A percentile compares a stretch with the other conserved stretches of the same genome.
These are phyloP conservation scores for Phrynocephalus vlangalii DNA, from an alignment of 2,797 vertebrate species.

Conservation along the genomic window DNA sequence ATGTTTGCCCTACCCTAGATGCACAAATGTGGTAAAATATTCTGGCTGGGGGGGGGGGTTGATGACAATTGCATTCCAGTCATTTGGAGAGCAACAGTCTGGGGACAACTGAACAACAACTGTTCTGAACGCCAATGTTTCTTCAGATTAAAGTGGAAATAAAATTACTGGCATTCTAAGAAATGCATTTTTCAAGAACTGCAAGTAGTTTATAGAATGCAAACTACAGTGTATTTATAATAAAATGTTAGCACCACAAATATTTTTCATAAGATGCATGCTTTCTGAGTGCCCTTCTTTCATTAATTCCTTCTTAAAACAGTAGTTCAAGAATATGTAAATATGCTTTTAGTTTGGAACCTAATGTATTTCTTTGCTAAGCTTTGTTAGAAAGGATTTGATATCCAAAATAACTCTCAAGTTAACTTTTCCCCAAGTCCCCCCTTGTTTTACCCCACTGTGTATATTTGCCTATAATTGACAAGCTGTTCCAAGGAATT, in stretches of 20 bases:
- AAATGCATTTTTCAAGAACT: not conserved
- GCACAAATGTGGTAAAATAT: not conserved
- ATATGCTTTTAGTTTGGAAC: not conserved
- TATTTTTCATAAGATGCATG: not conserved
- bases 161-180: not conserved
- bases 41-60: not conserved
- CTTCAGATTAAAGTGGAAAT: not conserved
- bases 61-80: not conserved
- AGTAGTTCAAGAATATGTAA: slow-evolving; percentile 15
- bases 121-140: not conserved
- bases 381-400: slow-evolving; percentile 18
- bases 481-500: slow-evolving; percentile 44
- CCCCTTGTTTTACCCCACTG: slow-evolving; percentile 3
- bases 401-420: slow-evolving; percentile 20
- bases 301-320: slow-evolving; percentile 17
- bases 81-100: not conserved
- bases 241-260: not conserved
- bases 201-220: too few species aligned
- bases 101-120: not conserved
- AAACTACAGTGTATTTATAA: not conserved
- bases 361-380: not conserved
- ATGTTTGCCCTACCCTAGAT: not conserved
- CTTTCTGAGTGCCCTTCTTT: not conserved
- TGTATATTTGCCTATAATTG: slow-evolving; percentile 45
- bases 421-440: slow-evolving; percentile 19